These are phyloP conservation scores for Myanophis thanlyinensis DNA, from an alignment of 2,113 vertebrate species.

Conservation along the genomic window DNA sequence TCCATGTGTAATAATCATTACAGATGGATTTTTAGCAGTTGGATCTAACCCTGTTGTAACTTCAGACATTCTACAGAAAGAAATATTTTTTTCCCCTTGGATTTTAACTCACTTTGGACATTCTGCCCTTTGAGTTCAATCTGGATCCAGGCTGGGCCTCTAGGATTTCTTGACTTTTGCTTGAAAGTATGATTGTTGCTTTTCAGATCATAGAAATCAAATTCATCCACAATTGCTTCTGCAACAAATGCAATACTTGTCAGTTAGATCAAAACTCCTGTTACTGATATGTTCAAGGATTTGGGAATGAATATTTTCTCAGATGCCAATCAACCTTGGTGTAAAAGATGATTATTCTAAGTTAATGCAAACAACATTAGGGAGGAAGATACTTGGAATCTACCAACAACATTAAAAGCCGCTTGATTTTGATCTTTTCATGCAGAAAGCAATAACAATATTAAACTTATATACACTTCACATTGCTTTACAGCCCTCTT, in stretches of 20 bases:
- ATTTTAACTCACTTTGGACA: neutral
- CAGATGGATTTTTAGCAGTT: constrained; percentile 33
- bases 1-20: constrained; percentile 56
- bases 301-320: neutral
- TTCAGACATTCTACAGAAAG: neutral
- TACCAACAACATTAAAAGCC: neutral
- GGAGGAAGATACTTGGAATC: neutral
- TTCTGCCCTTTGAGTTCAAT: neutral
- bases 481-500: no score
- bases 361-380: neutral
- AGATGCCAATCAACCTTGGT: neutral
- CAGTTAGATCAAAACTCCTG: neutral
- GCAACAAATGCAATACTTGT: neutral
- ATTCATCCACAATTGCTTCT: neutral
- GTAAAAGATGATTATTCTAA: neutral
- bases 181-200: neutral
- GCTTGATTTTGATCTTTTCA: neutral
- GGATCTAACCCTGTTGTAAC: constrained; percentile 33
- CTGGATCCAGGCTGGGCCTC: neutral
- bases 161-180: neutral
- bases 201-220: neutral
- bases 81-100: neutral
- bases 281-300: neutral
- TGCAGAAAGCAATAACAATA: neutral
- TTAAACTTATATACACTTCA: no score